Percentiles rank a stretch among this genome's conserved stretches.
phyloP scores from a whole-genome alignment of 2,797 vertebrate genomes.

The Gastrophryne carolinensis region DNA sequence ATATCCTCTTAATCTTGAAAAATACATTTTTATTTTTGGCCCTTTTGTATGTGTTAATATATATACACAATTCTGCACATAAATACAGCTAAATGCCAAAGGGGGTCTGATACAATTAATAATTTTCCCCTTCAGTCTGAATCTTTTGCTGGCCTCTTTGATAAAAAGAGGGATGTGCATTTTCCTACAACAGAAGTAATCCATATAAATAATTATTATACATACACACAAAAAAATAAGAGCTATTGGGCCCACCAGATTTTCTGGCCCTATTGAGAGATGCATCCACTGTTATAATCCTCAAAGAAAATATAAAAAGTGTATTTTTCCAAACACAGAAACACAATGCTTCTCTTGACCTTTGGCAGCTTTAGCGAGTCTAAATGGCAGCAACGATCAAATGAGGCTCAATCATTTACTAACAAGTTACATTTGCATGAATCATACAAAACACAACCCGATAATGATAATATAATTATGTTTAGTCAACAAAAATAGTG shows the following conservation, averaged over 20 bases:
- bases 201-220: too few relatives aligned
- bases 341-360: background rate
- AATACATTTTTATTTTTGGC: background rate
- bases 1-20: background rate
- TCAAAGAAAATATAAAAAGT: background rate
- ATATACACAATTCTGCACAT: background rate
- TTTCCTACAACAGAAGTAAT: too few relatives aligned
- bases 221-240: too few relatives aligned
- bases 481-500: constrained; percentile 23
- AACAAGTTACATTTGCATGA: background rate
- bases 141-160: too few relatives aligned
- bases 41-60: background rate
- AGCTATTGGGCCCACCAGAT: background rate
- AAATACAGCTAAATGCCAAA: too few relatives aligned
- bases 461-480: constrained; percentile 4
- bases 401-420: background rate
- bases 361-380: background rate
- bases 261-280: background rate
- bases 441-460: constrained; percentile 37
- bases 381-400: background rate
- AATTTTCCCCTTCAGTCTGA: too few relatives aligned
- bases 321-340: background rate
- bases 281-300: background rate
- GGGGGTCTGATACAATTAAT: too few relatives aligned
- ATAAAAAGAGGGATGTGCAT: too few relatives aligned